Conservation (phyloP, 1,140 invertebrate species). For the Aleiodes sp. region DNA sequence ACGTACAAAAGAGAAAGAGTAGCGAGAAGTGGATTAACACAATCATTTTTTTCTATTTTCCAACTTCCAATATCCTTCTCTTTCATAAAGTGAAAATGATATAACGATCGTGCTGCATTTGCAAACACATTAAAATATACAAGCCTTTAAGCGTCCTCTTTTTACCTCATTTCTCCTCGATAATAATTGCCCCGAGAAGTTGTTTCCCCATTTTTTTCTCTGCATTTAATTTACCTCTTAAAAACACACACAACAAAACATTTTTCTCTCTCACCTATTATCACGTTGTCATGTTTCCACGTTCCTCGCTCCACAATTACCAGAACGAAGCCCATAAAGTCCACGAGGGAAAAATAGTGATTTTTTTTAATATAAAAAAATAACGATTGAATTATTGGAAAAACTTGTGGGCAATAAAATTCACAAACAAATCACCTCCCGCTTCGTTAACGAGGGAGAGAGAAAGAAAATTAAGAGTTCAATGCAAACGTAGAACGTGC, state of each 20-base stretch:
- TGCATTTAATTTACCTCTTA: background rate
- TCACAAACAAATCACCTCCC: background rate
- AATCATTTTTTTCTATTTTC: background rate
- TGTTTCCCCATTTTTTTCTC: background rate
- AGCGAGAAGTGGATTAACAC: background rate
- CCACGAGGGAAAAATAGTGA: background rate
- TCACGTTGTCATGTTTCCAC: slow-evolving; percentile 6
- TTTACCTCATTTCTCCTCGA: background rate
- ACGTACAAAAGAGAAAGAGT: background rate
- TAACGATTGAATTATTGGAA: no score
- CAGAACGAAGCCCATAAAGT: background rate
- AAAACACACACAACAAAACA: background rate
- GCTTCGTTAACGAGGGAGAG: no score
- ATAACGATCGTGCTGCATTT: background rate
- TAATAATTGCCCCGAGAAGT: background rate
- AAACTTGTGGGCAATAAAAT: background rate
- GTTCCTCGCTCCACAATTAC: background rate
- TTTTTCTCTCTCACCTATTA: background rate
- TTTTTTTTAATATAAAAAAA: no score
- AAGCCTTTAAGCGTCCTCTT: background rate
- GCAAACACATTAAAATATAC: background rate
- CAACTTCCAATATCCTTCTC: no score
- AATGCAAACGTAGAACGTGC: no score
- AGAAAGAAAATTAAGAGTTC: no score
- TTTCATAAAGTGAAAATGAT: background rate